Percentiles rank a stretch among this genome's conserved stretches.
These are phyloP conservation scores for Tyria jacobaeae DNA, from an alignment of 2,888 invertebrate genomes.

Conservation along the genomic window DNA sequence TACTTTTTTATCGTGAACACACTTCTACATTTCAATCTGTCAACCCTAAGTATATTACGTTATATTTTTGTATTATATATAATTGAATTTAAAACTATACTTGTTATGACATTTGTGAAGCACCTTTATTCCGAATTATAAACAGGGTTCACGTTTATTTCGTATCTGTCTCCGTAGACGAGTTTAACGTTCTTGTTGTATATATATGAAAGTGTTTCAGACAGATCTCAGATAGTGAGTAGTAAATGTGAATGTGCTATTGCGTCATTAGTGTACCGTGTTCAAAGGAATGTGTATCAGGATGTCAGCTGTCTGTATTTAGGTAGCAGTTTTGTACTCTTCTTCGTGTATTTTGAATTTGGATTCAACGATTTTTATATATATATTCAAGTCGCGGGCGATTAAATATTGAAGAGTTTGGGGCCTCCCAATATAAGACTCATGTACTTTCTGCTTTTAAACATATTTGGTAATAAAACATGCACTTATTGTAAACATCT, in stretches of 20 bases:
- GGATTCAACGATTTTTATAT: too few species aligned
- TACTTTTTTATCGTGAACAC: neutral
- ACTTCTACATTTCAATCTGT: neutral
- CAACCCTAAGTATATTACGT: slow-evolving; percentile 7
- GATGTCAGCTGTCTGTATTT: too few species aligned
- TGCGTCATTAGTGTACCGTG: neutral
- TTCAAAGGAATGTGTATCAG: too few species aligned
- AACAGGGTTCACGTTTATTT: neutral
- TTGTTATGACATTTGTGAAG: slow-evolving; percentile 15
- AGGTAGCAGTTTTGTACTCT: too few species aligned
- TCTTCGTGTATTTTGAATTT: too few species aligned
- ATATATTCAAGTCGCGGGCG: too few species aligned
- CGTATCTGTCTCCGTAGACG: neutral
- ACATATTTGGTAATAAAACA: neutral
- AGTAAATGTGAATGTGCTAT: neutral
- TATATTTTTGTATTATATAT: slow-evolving; percentile 23
- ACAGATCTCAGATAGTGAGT: neutral
- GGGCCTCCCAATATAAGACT: too few species aligned
- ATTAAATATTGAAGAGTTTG: too few species aligned
- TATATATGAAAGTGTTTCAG: neutral
- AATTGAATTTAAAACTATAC: slow-evolving; percentile 26
- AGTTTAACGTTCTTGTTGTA: too few species aligned
- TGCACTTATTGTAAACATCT: too few species aligned
- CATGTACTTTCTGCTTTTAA: too few species aligned
- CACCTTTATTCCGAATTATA: neutral